These are phyloP conservation scores for Decapterus maruadsi DNA, from an alignment of 2,797 vertebrate species.

Conservation along the genomic window DNA sequence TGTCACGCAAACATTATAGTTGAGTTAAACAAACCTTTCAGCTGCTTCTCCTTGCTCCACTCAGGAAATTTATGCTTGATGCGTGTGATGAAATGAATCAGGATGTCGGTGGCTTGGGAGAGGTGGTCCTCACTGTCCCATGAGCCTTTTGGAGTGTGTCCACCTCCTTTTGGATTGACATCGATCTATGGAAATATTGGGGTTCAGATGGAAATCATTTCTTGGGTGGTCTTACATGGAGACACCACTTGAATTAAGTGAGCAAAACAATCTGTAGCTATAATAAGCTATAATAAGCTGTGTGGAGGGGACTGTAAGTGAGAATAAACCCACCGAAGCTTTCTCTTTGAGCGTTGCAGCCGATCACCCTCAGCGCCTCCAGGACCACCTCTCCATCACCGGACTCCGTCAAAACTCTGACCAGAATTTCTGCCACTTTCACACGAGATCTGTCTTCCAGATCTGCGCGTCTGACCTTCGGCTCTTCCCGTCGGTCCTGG, in stretches of 20 bases:
- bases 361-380: not conserved
- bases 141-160: not conserved
- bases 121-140: slow-evolving; percentile 46
- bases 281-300: not conserved
- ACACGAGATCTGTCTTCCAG: accelerated
- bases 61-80: not conserved
- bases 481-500: not conserved
- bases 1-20: no score
- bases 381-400: not conserved
- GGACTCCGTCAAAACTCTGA: not conserved
- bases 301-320: no score
- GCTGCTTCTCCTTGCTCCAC: slow-evolving; percentile 12
- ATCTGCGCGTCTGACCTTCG: not conserved
- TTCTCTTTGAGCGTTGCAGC: not conserved
- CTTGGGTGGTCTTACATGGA: not conserved
- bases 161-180: slow-evolving; percentile 7
- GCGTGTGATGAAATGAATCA: not conserved
- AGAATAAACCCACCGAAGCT: no score
- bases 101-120: slow-evolving; percentile 20
- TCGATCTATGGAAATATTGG: slow-evolving; percentile 28
- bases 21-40: slow-evolving; percentile 45
- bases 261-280: not conserved
- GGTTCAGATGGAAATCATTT: not conserved
- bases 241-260: no score
- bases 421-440: not conserved